phyloP scores from a whole-genome alignment of 2,797 vertebrate genomes.

The Xenentodon cancila region DNA sequence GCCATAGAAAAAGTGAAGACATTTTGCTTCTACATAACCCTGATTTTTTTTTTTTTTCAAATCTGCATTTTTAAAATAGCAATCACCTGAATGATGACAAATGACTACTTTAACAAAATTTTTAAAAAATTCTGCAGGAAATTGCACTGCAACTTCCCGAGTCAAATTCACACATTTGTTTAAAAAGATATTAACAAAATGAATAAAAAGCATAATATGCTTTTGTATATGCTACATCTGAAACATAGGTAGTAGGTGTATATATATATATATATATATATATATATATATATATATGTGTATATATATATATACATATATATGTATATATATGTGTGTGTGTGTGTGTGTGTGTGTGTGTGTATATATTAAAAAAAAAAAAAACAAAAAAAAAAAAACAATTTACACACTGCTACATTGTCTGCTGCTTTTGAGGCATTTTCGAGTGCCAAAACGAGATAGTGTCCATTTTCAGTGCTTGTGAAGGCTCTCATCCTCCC shows the following conservation, averaged over 20 bases:
- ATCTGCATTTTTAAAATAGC: constrained; percentile 72
- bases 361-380: constrained; percentile 19
- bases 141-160: constrained; percentile 84
- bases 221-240: constrained; percentile 85
- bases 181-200: constrained; percentile 68
- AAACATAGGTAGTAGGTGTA: constrained; percentile 84
- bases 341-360: no score
- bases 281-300: no score
- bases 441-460: constrained; percentile 93
- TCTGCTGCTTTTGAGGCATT: constrained; percentile 96
- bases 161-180: constrained; percentile 77
- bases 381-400: constrained; percentile 63
- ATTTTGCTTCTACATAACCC: constrained; percentile 72
- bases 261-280: constrained; percentile 4
- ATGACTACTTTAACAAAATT: constrained; percentile 67
- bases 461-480: constrained; percentile 98
- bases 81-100: constrained; percentile 77
- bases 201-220: constrained; percentile 74
- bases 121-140: constrained; percentile 72
- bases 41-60: constrained; percentile 62
- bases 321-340: no score
- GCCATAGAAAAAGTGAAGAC: constrained; percentile 66
- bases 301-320: no score
- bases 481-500: constrained; percentile 84
- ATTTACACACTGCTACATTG: constrained; percentile 99